Evolutionary conservation across 2,797 vertebrate genomes (phyloP).

Genomic region (Macroramphosus scolopax): DNA sequence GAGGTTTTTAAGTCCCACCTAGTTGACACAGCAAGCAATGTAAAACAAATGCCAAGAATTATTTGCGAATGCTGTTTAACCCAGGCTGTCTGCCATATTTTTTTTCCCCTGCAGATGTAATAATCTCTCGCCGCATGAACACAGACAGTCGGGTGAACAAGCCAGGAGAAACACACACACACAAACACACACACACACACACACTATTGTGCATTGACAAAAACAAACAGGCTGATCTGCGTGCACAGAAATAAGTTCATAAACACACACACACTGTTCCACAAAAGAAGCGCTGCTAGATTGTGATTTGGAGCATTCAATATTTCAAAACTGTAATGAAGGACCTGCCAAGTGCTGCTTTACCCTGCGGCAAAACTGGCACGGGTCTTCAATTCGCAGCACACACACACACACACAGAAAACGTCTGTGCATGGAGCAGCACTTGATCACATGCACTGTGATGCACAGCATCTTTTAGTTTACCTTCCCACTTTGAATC

Average conservation of each 20-base stretch:
- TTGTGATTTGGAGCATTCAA: slow-evolving; percentile 27
- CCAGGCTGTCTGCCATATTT: slow-evolving; percentile 10
- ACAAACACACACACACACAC: slow-evolving; percentile 9
- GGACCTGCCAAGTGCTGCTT: slow-evolving; percentile 34
- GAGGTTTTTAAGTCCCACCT: slow-evolving; percentile 8
- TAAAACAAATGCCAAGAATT: slow-evolving; percentile 26
- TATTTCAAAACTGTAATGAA: slow-evolving; percentile 48
- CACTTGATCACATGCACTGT: no score
- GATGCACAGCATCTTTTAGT: no score
- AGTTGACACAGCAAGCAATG: slow-evolving; percentile 8
- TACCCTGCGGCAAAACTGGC: slow-evolving; percentile 44
- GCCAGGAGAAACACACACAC: slow-evolving; percentile 12
- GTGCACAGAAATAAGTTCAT: slow-evolving; percentile 7
- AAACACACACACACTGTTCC: neutral
- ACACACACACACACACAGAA: no score
- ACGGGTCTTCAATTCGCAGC: slow-evolving; percentile 37
- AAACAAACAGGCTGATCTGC: neutral
- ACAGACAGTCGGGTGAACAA: slow-evolving; percentile 13
- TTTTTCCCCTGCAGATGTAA: slow-evolving; percentile 25
- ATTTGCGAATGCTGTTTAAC: slow-evolving; percentile 39
- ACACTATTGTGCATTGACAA: no score
- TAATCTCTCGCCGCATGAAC: slow-evolving; percentile 23
- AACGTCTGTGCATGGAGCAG: no score
- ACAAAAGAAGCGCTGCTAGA: slow-evolving; percentile 16
- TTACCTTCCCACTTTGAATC: no score